Base-by-base conservation (phyloP, 2,113 vertebrate species). In the Tachysurus fulvidraco region DNA sequence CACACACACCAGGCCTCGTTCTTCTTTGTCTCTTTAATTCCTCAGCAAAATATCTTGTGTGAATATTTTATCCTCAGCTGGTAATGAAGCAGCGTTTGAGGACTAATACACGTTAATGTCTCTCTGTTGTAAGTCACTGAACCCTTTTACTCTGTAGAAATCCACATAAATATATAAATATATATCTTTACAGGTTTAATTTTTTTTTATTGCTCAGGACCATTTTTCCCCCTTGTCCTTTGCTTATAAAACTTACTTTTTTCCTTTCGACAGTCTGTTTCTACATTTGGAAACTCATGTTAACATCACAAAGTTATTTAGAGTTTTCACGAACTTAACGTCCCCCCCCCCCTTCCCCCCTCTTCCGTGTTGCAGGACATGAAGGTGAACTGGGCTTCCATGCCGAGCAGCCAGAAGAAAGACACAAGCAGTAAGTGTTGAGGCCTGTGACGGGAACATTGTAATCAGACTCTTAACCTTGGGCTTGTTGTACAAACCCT, bases 301-400 rank as follows among this genome's bases (percentile, higher is more conserved):
- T 85, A 28, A 79, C 80, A 77, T 86, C 86, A 55, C 11, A 64
- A 23, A 85, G 83, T 87, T 71, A 55, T 30, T 83, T 74, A 28
- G 8, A 60, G 60, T 5, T 93, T 46, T 88, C 80, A 67, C 91
- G 89, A 85, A 89, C 88, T 92, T 89, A 88, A 88, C 88, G 52
- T 88, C 36, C 36, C 36, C 36, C 36, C 36, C 36, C 36, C 36
- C 36, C 6, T 2, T 41, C 14, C 3, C 11, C 1, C 7, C 62
- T 82, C 60, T 23, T 81, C 84, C 86, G 76, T 92, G 17, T 91
- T 64, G 67, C 94, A 99, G 98, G 98, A 99, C 93, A 98, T 99
- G 92, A 99, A 99, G 95, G 98, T 99, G 91, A 99, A 99, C 95
- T 99, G 98, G 98, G 98, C 98, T 91, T 99, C 98, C 52, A 99